Conservation (phyloP, 2,113 vertebrate species). For the Onychostruthus taczanowskii region DNA sequence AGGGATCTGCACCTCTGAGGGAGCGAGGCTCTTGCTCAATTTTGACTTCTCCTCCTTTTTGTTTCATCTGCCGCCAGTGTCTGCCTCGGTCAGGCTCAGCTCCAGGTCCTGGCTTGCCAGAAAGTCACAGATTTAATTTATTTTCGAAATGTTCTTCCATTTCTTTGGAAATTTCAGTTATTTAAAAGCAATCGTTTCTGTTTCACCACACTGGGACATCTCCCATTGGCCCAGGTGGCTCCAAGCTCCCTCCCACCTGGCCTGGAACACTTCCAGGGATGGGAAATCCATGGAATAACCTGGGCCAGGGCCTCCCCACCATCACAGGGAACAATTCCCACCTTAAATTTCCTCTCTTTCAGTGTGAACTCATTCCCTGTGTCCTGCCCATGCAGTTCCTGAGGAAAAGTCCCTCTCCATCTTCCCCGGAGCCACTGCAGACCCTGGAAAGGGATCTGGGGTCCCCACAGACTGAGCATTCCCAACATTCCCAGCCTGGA, state of each 20-base stretch:
- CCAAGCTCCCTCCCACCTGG: not conserved
- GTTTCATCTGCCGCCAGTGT: not conserved
- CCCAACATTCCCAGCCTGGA: not conserved
- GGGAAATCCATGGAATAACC: not conserved
- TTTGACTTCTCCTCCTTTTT: not conserved
- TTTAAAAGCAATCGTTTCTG: fast-evolving
- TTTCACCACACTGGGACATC: fast-evolving
- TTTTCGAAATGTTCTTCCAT: not conserved
- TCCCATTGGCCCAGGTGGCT: too few relatives aligned
- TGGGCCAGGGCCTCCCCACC: not conserved
- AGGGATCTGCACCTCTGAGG: not conserved
- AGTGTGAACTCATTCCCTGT: not conserved
- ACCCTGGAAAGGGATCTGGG: not conserved
- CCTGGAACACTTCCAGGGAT: not conserved
- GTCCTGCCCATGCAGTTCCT: not conserved
- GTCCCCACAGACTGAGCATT: not conserved
- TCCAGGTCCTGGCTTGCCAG: not conserved
- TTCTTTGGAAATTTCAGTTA: not conserved
- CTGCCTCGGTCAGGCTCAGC: not conserved
- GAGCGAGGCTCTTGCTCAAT: constrained; percentile 8
- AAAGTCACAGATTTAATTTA: not conserved
- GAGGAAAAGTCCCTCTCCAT: not conserved
- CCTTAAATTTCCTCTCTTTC: fast-evolving
- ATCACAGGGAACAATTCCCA: not conserved
- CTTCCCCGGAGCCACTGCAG: not conserved